Conservation (phyloP, 2,113 vertebrate genomes). For the Mustela nigripes region DNA sequence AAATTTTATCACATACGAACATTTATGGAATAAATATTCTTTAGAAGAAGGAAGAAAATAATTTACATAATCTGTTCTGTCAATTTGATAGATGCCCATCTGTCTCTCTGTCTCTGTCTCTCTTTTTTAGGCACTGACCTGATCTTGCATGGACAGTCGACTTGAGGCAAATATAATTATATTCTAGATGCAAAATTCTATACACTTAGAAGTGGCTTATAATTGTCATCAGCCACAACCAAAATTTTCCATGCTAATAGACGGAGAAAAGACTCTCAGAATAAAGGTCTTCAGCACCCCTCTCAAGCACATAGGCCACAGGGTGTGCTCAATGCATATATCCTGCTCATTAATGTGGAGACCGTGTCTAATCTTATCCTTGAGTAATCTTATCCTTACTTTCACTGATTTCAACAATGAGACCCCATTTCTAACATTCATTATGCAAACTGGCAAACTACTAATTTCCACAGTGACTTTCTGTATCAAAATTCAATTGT, state of each 20-base stretch:
- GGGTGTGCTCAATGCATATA: neutral
- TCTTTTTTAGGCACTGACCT: neutral
- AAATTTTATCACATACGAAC: neutral
- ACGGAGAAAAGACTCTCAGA: neutral
- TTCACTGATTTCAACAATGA: neutral
- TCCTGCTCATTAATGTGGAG: neutral
- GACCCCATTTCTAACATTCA: neutral
- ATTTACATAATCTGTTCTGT: neutral
- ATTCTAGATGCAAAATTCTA: neutral
- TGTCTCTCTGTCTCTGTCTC: neutral
- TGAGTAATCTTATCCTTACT: neutral
- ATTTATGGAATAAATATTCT: neutral
- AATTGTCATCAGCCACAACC: neutral
- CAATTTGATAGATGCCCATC: neutral
- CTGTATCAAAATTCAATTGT: neutral
- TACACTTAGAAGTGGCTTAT: neutral
- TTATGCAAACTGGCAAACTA: neutral
- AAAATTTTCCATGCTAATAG: neutral
- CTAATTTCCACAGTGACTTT: neutral
- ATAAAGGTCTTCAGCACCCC: neutral
- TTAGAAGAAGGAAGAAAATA: constrained; percentile 32
- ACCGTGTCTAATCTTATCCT: neutral
- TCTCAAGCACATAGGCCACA: neutral
- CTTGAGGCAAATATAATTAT: neutral
- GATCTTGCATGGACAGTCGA: neutral